phyloP scores from a whole-genome alignment of 2,888 invertebrate genomes.

The Zaprionus obscuricornis region DNA sequence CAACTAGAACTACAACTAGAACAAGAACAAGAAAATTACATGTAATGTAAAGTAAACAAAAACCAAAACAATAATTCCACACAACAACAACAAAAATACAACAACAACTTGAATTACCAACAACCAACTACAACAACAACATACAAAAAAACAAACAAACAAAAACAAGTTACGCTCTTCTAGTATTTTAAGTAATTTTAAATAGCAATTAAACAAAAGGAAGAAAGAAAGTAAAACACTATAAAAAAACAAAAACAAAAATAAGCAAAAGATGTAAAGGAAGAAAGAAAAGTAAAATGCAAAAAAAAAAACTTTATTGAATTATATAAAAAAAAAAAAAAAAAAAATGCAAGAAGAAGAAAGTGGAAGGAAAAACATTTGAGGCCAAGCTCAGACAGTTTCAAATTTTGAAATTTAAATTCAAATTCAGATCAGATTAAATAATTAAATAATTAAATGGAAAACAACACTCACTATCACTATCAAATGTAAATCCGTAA shows the following conservation, averaged over 20 bases:
- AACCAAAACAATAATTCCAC: slow-evolving; percentile 8
- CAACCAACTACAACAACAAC: slow-evolving; percentile 47
- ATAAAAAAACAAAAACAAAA: slow-evolving; percentile 47
- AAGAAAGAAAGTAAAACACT: slow-evolving; percentile 44
- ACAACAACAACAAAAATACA: slow-evolving; percentile 32
- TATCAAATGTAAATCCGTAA: slow-evolving; percentile 46
- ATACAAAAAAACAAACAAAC: too few relatives aligned
- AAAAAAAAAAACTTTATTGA: slow-evolving; percentile 56
- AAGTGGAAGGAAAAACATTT: slow-evolving; percentile 24
- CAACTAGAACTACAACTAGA: slow-evolving; percentile 10
- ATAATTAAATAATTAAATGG: slow-evolving; percentile 28
- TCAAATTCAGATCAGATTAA: neutral
- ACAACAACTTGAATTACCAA: slow-evolving; percentile 32
- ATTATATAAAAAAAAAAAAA: slow-evolving; percentile 35
- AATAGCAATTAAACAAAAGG: slow-evolving; percentile 65
- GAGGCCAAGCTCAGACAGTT: slow-evolving; percentile 38
- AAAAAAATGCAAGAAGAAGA: slow-evolving; percentile 27
- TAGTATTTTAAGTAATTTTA: slow-evolving; percentile 77
- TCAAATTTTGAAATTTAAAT: too few relatives aligned
- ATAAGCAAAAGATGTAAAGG: slow-evolving; percentile 40
- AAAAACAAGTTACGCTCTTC: slow-evolving; percentile 74
- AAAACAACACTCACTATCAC: slow-evolving; percentile 12
- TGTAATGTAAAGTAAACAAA: slow-evolving; percentile 40
- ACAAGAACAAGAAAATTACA: slow-evolving; percentile 6
- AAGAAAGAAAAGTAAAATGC: slow-evolving; percentile 18